These are phyloP conservation scores for Sycophila sp. DNA, from an alignment of 1,140 invertebrate genomes.

Conservation along the genomic window DNA sequence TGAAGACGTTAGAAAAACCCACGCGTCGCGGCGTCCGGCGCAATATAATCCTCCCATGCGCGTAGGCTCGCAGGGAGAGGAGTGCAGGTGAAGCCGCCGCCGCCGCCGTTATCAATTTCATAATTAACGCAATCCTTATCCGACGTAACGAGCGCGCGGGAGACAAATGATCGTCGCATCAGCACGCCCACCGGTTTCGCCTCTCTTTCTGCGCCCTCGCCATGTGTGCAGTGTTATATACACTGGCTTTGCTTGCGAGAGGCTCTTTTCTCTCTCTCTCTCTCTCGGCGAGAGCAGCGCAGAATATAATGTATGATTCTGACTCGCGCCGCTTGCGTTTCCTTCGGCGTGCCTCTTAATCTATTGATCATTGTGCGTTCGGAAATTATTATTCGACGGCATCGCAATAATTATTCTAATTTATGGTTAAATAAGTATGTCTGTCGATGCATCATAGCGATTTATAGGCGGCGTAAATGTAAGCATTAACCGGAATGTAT, in stretches of 20 bases:
- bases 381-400: background rate
- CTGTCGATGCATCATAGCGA: background rate
- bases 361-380: background rate
- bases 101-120: conserved; percentile 17
- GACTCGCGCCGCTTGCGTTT: background rate
- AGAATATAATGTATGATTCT: background rate
- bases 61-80: background rate
- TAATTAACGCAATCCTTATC: conserved; percentile 40
- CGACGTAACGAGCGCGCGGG: background rate
- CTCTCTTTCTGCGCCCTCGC: no score
- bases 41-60: background rate
- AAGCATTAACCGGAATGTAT: background rate
- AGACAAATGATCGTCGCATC: background rate
- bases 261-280: no score
- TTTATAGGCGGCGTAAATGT: conserved; percentile 1
- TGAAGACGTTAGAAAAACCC: conserved; percentile 22
- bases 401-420: background rate
- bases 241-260: no score
- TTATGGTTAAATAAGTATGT: background rate
- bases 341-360: no score
- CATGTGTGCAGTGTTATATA: no score
- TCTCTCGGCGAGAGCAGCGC: background rate
- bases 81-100: background rate
- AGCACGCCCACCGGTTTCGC: no score
- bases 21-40: background rate